Base-by-base conservation (phyloP, 2,113 vertebrate genomes). In the Rostratula benghalensis region DNA sequence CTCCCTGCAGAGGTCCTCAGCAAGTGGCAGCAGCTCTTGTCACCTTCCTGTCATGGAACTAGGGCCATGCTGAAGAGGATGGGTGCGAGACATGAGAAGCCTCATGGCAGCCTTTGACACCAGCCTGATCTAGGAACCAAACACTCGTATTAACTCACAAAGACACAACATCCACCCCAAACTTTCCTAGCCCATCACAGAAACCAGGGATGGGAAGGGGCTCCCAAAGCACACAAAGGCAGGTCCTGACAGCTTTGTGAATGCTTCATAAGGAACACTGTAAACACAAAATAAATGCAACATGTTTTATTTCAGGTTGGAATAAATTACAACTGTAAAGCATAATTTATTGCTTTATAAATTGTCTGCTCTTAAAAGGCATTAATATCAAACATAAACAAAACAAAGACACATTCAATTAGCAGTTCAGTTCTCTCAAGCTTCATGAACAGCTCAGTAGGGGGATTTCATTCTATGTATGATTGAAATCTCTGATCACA, bases 271-370 rank as follows among this genome's bases (percentile, higher is more conserved):
- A 80, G 41, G 64, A 75, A 70, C 22, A 56, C 65, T 13, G 45
- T 33, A 59, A 88, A 76, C 30, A 82, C 70, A 85, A 86, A 86
- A 78, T 90, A 95, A 97, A 96, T 83, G 87, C 65, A 94, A 87
- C 88, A 68, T 83, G 86, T 76, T 97, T 97, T 97, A 92, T 95
- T 97, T 92, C 78, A 80, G 90, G 77, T 93, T 95, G 96, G 94
- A 95, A 97, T 96, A 96, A 96, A 96, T 96, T 96, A 95, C 94
- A 96, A 87, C 86, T 89, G 93, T 93, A 80, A 94, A 89, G 96
- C 71, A 96, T 86, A 88, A 84, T 96, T 97, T 92, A 95, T 97
- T 97, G 85, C 79, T 95, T 96, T 94, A 96, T 95, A 96, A 87
- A 93, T 69, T 68, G 84, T 94, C 92, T 92, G 59, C 94, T 95